Conservation (phyloP, 2,797 vertebrate genomes). For the Spinus olivaceus region DNA sequence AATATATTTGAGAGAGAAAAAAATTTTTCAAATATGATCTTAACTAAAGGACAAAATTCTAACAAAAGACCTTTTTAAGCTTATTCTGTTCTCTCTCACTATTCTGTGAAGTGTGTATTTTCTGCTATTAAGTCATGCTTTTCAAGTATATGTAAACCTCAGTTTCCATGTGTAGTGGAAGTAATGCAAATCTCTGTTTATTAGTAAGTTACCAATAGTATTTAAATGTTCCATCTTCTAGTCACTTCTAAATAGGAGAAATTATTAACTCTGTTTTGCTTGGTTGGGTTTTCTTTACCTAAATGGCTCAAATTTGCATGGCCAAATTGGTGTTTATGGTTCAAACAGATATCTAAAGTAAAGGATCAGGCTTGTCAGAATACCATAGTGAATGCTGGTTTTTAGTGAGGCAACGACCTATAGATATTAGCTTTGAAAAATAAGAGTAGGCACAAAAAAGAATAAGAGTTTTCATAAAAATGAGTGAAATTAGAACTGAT, state of each 20-base stretch:
- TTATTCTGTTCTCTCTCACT: background rate
- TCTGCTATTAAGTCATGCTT: background rate
- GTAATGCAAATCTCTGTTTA: background rate
- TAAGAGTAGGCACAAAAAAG: background rate
- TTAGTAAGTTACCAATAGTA: background rate
- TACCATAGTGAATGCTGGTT: accelerated
- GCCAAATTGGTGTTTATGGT: background rate
- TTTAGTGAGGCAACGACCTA: background rate
- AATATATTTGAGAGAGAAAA: background rate
- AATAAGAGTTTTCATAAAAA: background rate
- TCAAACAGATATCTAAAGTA: background rate
- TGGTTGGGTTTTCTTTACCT: background rate
- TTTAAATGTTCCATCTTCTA: background rate
- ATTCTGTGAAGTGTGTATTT: background rate
- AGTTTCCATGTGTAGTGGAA: background rate
- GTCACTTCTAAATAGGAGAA: background rate
- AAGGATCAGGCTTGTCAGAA: background rate
- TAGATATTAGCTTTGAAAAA: background rate
- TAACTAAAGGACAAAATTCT: background rate
- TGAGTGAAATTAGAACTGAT: background rate
- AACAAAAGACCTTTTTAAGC: background rate
- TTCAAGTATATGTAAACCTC: background rate
- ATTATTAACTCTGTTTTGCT: background rate
- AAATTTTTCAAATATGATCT: background rate
- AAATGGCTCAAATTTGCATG: background rate